Evolutionary conservation across 2,797 vertebrate genomes (phyloP), one percentile per base, ranked within the genome.

Genomic region (Cichlasoma orientale): DNA sequence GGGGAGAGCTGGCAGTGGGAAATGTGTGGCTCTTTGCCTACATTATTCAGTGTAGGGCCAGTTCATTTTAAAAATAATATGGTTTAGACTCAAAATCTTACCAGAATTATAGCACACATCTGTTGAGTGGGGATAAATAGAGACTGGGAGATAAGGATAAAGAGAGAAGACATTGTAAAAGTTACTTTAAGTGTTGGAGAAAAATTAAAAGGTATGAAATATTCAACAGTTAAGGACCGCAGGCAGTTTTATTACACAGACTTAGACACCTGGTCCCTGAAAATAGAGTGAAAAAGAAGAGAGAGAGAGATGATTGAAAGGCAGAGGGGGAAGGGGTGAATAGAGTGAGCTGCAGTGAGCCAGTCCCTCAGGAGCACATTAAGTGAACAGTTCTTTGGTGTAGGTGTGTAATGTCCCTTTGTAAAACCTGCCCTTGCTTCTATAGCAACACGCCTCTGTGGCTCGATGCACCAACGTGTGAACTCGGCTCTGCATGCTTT

Each of bases 351-450:
- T 88, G 88, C 89, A 88, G 88, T 84, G 87, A 89, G 85, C 80
- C 71, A 72, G 84, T 92, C 89, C 91, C 90, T 79, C 57, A 82
- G 90, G 91, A 93, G 78, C 86, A 90, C 87, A 89, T 92, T 91
- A 92, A 93, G 87, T 93, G 92, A 94, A 93, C 89, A 92, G 86
- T 92, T 92, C 80, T 89, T 94, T 88, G 86, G 85, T 90, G 94
- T 93, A 89, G 93, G 93, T 93, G 92, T 94, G 92, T 93, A 90
- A 91, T 92, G 93, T 94, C 91, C 92, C 88, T 92, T 93, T 91
- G 84, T 90, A 92, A 93, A 94, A 91, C 82, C 86, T 90, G 87
- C 82, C 86, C 89, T 87, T 79, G 90, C 92, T 94, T 95, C 91
- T 93, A 92, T 90, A 90, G 91, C 89, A 92, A 92, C 94, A 90